Base-by-base conservation (phyloP, 2,113 vertebrate species). In the Rhinoptilus africanus region DNA sequence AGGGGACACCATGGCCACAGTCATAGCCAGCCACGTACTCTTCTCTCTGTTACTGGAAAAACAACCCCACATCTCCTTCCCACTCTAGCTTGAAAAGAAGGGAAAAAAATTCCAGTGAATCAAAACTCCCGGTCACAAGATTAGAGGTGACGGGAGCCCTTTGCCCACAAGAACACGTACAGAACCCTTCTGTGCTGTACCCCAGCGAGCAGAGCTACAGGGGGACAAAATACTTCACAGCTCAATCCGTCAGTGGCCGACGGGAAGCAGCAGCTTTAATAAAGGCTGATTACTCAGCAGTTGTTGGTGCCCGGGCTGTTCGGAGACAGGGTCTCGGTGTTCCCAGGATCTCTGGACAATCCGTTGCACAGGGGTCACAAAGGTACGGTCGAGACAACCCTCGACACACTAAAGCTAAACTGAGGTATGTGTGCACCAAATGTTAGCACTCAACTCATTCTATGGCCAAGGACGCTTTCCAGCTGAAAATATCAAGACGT, bases 391-490 rank as follows among this genome's bases (percentile, higher is more conserved):
- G 14, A 3, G 27, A 12, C 60, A 78, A 5, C 18, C 11, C 51
- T 48, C 0, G 5, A 3, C 6, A 6, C 3, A 0, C 37, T 8
- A n/a, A 57, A 66, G 37, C 26, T 5, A 37, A 23, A 4, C 12
- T 4, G 1, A 4, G 3, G 3, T 4, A 50, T 57, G 53, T 1
- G 20, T 14, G 5, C 37, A 32, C 68, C 17, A 20, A 5, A 7
- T 1, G 12, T 21, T 20, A 41, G 63, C 73, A 4, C 64, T 14
- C 4, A 69, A 24, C 69, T 67, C 48, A 4, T 4, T 16, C 54
- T 41, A 2, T 10, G 71, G 34, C 56, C 69, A 37, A 34, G 20
- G 57, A 8, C 77, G 2, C 18, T 26, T 41, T 4, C 39, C 54
- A 73, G 78, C 35, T n/a, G 71, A 5, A 45, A 24, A 10, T 7